Evolutionary conservation across 2,113 vertebrate species (phyloP).

Genomic region (Pteruthius melanotis): DNA sequence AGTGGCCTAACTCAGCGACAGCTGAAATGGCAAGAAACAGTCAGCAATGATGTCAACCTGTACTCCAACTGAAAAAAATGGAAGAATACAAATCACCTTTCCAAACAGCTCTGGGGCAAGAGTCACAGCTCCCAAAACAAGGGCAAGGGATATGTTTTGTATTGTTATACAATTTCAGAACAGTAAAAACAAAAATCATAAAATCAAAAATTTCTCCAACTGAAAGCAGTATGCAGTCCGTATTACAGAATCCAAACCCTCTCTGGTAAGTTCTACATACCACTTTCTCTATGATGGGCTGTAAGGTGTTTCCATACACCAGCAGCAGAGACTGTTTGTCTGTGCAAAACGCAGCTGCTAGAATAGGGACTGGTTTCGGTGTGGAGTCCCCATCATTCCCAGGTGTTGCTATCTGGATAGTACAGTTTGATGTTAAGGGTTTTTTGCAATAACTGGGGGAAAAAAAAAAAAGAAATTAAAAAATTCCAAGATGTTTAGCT

Average conservation of each 20-base stretch:
- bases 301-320: constrained; percentile 88
- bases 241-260: neutral
- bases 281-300: constrained; percentile 89
- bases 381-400: constrained; percentile 79
- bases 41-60: neutral
- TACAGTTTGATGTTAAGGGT: constrained; percentile 86
- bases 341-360: constrained; percentile 81
- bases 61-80: neutral
- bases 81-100: neutral
- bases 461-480: neutral
- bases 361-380: constrained; percentile 83
- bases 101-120: neutral
- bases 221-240: neutral
- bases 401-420: constrained; percentile 88
- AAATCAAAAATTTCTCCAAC: neutral
- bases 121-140: neutral
- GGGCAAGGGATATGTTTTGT: neutral
- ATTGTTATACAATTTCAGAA: neutral
- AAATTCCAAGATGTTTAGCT: neutral
- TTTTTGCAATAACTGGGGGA: constrained; percentile 89
- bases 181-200: neutral
- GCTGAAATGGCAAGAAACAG: neutral
- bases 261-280: constrained; percentile 66
- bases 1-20: neutral
- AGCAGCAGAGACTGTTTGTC: constrained; percentile 82